Conservation (phyloP, 2,113 vertebrate species). For the Cyprinus carpio region DNA sequence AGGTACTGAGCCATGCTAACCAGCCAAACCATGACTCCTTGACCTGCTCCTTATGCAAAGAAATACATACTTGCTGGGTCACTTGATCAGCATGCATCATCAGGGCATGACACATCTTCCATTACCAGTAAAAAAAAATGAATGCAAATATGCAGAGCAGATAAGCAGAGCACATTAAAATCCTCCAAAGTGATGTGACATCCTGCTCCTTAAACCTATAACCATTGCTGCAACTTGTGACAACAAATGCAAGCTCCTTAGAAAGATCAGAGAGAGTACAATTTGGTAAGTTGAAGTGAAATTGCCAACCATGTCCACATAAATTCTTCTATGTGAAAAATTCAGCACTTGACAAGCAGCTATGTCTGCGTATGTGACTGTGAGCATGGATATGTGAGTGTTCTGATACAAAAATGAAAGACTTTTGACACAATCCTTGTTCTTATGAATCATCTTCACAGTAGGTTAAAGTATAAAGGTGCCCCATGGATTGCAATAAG, state of each 20-base stretch:
- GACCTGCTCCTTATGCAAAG: not conserved
- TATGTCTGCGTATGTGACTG: slow-evolving; percentile 25
- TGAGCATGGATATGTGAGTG: slow-evolving; percentile 1
- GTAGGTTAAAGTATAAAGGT: not conserved
- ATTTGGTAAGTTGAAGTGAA: not conserved
- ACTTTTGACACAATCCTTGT: slow-evolving; percentile 18
- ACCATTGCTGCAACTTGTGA: not conserved
- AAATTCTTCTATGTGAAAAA: not conserved
- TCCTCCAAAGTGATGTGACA: not conserved
- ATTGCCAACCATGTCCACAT: not conserved
- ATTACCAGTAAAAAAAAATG: not conserved
- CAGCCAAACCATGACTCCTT: not conserved
- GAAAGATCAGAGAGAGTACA: slow-evolving; percentile 9
- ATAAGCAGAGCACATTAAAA: not conserved
- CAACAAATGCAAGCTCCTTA: slow-evolving; percentile 17
- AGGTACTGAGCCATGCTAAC: not conserved
- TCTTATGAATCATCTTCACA: slow-evolving; percentile 32
- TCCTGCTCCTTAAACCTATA: not conserved
- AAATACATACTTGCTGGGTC: not conserved
- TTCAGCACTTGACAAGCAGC: not conserved
- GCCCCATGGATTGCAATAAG: slow-evolving; percentile 2
- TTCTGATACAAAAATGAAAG: slow-evolving; percentile 2
- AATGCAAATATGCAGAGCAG: not conserved
- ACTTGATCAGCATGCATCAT: not conserved
- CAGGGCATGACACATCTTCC: not conserved